Percentiles rank a stretch among this genome's conserved stretches.
Conservation (phyloP, 2,888 invertebrate genomes). For the Tachystola acroxantha region DNA sequence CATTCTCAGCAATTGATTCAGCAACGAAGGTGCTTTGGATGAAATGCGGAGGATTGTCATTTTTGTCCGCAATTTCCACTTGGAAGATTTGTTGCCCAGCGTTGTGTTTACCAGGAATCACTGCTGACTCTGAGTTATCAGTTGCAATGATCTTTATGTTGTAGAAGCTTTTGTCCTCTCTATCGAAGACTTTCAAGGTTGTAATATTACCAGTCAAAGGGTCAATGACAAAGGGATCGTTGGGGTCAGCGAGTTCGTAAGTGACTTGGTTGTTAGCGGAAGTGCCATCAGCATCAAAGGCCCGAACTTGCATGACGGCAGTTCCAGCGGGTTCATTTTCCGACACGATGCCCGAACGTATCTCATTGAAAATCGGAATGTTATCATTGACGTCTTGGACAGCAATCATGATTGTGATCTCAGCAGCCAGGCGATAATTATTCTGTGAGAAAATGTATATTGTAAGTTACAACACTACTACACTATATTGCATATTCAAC, state of each 20-base stretch:
- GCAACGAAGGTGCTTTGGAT: slow-evolving; percentile 85
- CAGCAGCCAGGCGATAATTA: slow-evolving; percentile 87
- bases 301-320: slow-evolving; percentile 91
- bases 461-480: too few species aligned
- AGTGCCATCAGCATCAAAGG: slow-evolving; percentile 92
- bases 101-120: slow-evolving; percentile 83
- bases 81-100: slow-evolving; percentile 88
- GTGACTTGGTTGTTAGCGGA: slow-evolving; percentile 89
- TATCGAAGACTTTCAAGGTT: slow-evolving; percentile 88
- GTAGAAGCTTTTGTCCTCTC: slow-evolving; percentile 90
- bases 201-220: slow-evolving; percentile 92
- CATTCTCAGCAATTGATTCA: slow-evolving; percentile 88
- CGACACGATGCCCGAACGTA: slow-evolving; percentile 87
- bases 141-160: slow-evolving; percentile 93
- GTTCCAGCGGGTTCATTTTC: slow-evolving; percentile 92
- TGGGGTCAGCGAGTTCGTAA: slow-evolving; percentile 84
- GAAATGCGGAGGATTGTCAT: slow-evolving; percentile 96
- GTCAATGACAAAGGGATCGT: slow-evolving; percentile 90
- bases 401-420: slow-evolving; percentile 87
- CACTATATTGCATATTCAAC: too few species aligned
- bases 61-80: slow-evolving; percentile 96
- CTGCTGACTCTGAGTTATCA: slow-evolving; percentile 92
- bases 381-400: slow-evolving; percentile 95
- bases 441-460: slow-evolving; percentile 80
- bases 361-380: slow-evolving; percentile 90